A percentile compares a stretch with the other conserved stretches of the same genome.
Evolutionary conservation across 2,888 invertebrate species (phyloP).

Genomic region (Apodemia hepburni): DNA sequence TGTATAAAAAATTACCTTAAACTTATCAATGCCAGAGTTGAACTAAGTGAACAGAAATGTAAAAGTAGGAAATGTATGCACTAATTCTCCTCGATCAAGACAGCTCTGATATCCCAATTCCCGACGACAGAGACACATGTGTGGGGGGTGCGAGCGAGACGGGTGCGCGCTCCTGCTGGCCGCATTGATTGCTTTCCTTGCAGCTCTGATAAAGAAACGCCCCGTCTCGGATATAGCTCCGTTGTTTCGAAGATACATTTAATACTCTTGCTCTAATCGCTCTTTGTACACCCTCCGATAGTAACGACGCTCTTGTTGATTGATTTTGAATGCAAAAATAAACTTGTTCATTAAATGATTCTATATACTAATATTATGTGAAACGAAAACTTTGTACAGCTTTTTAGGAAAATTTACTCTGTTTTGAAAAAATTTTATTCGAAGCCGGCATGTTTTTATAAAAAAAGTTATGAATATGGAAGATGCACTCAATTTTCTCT

Average conservation of each 20-base stretch:
- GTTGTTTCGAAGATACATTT: conserved; percentile 5
- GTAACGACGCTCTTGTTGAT: background rate
- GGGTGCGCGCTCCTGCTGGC: background rate
- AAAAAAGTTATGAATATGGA: too few species aligned
- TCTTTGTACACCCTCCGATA: background rate
- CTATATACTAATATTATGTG: too few species aligned
- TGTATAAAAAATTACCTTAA: background rate
- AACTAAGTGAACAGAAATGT: background rate
- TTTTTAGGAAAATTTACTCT: too few species aligned
- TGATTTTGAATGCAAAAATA: background rate
- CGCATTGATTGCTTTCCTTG: conserved; percentile 15
- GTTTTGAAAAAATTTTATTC: too few species aligned
- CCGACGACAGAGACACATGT: conserved; percentile 6
- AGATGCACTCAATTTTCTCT: too few species aligned
- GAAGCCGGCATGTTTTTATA: too few species aligned
- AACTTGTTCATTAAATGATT: background rate
- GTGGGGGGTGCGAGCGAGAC: conserved; percentile 6
- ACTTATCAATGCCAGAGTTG: background rate
- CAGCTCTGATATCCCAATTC: background rate
- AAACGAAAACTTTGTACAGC: too few species aligned
- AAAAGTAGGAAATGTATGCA: background rate
- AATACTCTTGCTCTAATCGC: conserved; percentile 1
- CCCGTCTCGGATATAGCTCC: conserved; percentile 2
- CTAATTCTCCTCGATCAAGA: background rate
- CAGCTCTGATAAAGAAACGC: conserved; percentile 10